A percentile compares a stretch with the other conserved stretches of the same genome.
phyloP scores from a whole-genome alignment of 2,888 invertebrate genomes.

The Subacronicta megacephala region DNA sequence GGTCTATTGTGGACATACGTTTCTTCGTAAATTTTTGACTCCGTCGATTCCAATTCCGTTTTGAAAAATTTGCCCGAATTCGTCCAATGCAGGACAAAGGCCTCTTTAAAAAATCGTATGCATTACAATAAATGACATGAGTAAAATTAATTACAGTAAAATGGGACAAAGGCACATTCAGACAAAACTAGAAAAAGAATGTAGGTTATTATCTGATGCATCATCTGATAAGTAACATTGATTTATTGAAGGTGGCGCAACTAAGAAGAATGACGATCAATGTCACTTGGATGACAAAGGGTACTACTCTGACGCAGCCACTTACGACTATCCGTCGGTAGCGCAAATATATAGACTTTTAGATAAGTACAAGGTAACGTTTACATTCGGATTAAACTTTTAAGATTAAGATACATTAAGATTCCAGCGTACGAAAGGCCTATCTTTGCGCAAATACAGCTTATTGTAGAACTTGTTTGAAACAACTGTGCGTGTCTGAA shows the following conservation, averaged over 20 bases:
- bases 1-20: no score
- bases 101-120: no score
- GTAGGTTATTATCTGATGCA: slow-evolving; percentile 27
- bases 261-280: slow-evolving; percentile 91
- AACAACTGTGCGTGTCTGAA: no score
- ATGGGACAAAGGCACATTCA: slow-evolving; percentile 1
- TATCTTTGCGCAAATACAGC: no score
- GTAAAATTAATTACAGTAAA: slow-evolving; percentile 1
- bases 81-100: no score
- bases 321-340: slow-evolving; percentile 95
- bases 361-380: slow-evolving; percentile 90
- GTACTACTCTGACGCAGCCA: slow-evolving; percentile 90
- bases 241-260: slow-evolving; percentile 89
- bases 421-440: not conserved
- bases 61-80: no score
- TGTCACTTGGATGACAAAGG: slow-evolving; percentile 92
- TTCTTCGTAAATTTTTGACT: no score
- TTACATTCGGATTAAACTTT: slow-evolving; percentile 13
- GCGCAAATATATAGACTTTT: slow-evolving; percentile 93
- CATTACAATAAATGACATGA: no score
- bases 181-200: no score
- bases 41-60: no score
- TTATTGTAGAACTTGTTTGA: no score
- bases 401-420: not conserved
- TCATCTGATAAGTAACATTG: slow-evolving; percentile 30